Percentiles rank a stretch among this genome's conserved stretches.
Conservation (phyloP, 64 coral and sea anemone species). For the Platygyra sinensis region DNA sequence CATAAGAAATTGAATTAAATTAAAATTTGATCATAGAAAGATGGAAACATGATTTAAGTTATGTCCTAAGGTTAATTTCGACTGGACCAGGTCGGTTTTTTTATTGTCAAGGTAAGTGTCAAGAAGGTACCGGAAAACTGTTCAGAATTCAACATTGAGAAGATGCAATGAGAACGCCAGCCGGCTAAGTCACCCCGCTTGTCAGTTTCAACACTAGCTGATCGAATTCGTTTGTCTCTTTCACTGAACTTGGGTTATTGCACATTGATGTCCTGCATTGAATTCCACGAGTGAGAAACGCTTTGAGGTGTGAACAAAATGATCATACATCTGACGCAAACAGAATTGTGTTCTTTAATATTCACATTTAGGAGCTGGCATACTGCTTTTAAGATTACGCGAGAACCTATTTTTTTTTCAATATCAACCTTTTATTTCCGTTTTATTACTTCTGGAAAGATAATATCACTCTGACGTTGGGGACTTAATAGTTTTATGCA, state of each 20-base stretch:
- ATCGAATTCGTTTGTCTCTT: neutral
- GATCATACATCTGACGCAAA: too few relatives aligned
- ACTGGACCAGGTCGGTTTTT: neutral
- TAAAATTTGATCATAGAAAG: neutral
- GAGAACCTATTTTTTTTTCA: neutral
- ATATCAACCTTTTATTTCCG: neutral
- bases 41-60: constrained; percentile 11
- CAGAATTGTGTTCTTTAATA: neutral
- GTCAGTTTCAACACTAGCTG: neutral
- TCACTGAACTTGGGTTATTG: too few relatives aligned
- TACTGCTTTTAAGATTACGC: neutral
- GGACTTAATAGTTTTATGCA: neutral
- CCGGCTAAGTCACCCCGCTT: neutral
- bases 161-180: too few relatives aligned
- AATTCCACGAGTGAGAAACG: too few relatives aligned
- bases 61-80: neutral
- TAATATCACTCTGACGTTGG: neutral
- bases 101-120: neutral
- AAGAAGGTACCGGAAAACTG: neutral
- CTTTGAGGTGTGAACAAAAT: too few relatives aligned
- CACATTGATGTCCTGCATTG: too few relatives aligned
- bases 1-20: neutral
- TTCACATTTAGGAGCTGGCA: neutral
- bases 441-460: neutral
- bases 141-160: too few relatives aligned